phyloP scores from a whole-genome alignment of 1,140 invertebrate genomes.

The Drosophila auraria region DNA sequence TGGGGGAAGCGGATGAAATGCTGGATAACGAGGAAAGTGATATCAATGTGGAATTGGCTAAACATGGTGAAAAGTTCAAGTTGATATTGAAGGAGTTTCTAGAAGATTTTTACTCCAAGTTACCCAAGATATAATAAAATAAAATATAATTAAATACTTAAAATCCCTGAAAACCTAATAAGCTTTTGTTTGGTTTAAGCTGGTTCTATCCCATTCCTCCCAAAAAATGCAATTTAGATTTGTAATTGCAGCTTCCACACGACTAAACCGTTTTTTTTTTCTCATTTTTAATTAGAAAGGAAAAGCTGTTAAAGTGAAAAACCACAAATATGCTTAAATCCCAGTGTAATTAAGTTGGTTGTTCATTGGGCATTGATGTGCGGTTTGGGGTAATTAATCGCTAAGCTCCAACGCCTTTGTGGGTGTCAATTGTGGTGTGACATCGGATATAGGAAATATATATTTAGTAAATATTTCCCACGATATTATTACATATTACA shows the following conservation, averaged over 20 bases:
- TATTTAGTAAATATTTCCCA: neutral
- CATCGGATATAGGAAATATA: slow-evolving; percentile 2
- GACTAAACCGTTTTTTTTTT: neutral
- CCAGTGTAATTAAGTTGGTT: slow-evolving; percentile 29
- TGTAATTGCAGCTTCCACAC: slow-evolving; percentile 12
- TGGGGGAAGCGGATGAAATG: slow-evolving; percentile 76
- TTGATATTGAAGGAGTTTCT: slow-evolving; percentile 72
- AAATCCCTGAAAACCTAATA: neutral
- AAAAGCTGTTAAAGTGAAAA: slow-evolving; percentile 28
- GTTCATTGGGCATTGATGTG: slow-evolving; percentile 23
- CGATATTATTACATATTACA: neutral
- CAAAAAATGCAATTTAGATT: slow-evolving; percentile 4
- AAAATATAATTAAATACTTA: neutral
- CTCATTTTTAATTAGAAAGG: slow-evolving; percentile 20
- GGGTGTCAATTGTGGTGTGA: slow-evolving; percentile 9
- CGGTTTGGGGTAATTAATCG: slow-evolving; percentile 27
- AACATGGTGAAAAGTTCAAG: slow-evolving; percentile 68
- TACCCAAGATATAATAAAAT: slow-evolving; percentile 54
- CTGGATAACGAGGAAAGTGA: slow-evolving; percentile 69
- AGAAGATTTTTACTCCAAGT: slow-evolving; percentile 70
- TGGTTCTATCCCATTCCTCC: neutral
- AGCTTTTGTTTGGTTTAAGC: neutral
- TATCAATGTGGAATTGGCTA: slow-evolving; percentile 45
- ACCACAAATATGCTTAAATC: slow-evolving; percentile 24
- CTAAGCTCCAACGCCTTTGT: slow-evolving; percentile 2